Evolutionary conservation across 2,113 vertebrate genomes (phyloP).

Genomic region (Ptychochromis oligacanthus): DNA sequence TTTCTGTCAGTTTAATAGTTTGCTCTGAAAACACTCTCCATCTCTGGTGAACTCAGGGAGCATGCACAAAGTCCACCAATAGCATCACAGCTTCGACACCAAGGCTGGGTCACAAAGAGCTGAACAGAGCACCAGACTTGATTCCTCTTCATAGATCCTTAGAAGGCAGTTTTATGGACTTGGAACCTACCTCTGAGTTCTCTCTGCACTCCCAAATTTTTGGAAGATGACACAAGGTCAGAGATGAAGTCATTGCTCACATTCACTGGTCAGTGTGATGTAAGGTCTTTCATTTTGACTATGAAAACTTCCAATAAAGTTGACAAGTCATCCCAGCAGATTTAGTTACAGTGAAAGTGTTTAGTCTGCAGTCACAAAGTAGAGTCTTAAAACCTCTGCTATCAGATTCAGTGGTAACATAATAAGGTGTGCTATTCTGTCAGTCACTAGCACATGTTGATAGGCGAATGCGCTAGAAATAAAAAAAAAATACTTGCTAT

Average conservation of each 20-base stretch:
- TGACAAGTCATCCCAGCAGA: constrained; percentile 5
- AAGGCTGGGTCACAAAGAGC: constrained; percentile 35
- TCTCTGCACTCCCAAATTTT: constrained; percentile 54
- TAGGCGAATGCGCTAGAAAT: constrained; percentile 9
- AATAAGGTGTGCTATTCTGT: constrained; percentile 3
- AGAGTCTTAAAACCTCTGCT: neutral
- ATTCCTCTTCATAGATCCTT: constrained; percentile 42
- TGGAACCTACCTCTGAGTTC: constrained; percentile 26
- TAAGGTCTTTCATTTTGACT: neutral
- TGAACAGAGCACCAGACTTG: constrained; percentile 39
- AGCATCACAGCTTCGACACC: constrained; percentile 17
- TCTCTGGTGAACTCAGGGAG: constrained; percentile 28
- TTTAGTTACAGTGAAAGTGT: constrained; percentile 1
- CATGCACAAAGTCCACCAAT: neutral
- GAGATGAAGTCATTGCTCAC: constrained; percentile 58
- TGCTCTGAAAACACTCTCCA: constrained; percentile 23
- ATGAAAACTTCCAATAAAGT: neutral
- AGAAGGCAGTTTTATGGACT: constrained; percentile 47
- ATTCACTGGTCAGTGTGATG: constrained; percentile 48
- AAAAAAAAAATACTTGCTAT: constrained; percentile 26
- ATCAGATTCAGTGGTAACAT: constrained; percentile 8
- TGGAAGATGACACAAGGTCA: constrained; percentile 41
- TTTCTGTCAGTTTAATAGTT: constrained; percentile 15
- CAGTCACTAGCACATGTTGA: constrained; percentile 1
- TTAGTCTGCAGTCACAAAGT: constrained; percentile 6